A percentile compares a stretch with the other conserved stretches of the same genome.
Evolutionary conservation across 2,113 vertebrate genomes (phyloP).

Genomic region (Eonycteris spelaea): DNA sequence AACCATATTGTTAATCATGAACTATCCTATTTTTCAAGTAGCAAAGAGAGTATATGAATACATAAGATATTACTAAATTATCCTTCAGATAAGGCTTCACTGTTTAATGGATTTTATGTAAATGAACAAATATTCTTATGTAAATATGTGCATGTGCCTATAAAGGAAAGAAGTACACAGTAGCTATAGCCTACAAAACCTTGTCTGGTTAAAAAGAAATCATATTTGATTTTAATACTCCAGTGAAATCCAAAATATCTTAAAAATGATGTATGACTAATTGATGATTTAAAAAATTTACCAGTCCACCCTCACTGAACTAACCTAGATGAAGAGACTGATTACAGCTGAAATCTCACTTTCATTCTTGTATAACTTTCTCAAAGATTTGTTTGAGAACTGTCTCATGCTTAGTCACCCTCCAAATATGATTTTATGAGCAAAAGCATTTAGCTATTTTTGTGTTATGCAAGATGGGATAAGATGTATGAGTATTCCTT

Average conservation of each 20-base stretch:
- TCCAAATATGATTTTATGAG: constrained; percentile 69
- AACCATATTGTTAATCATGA: not conserved
- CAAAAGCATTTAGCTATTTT: constrained; percentile 69
- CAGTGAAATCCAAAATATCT: not conserved
- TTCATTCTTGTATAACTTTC: constrained; percentile 28
- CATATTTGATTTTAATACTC: not conserved
- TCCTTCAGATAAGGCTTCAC: not conserved
- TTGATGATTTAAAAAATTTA: constrained; percentile 21
- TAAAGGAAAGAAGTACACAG: not conserved
- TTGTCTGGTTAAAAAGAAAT: constrained; percentile 19
- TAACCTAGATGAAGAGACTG: not conserved
- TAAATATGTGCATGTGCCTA: not conserved
- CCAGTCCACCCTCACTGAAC: not conserved
- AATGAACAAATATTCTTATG: not conserved
- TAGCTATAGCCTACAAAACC: not conserved
- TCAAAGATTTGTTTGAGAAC: constrained; percentile 54
- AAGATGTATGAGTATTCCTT: constrained; percentile 62
- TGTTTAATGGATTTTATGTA: not conserved
- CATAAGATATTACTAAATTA: not conserved
- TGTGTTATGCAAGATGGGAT: constrained; percentile 53
- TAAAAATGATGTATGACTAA: constrained; percentile 14
- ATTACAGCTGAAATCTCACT: constrained; percentile 39
- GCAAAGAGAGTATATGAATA: not conserved
- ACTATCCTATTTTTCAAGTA: not conserved
- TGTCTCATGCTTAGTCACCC: constrained; percentile 72